These are phyloP conservation scores for Coelogynopora nodosa DNA, from an alignment of 2,888 invertebrate genomes.

Conservation along the genomic window DNA sequence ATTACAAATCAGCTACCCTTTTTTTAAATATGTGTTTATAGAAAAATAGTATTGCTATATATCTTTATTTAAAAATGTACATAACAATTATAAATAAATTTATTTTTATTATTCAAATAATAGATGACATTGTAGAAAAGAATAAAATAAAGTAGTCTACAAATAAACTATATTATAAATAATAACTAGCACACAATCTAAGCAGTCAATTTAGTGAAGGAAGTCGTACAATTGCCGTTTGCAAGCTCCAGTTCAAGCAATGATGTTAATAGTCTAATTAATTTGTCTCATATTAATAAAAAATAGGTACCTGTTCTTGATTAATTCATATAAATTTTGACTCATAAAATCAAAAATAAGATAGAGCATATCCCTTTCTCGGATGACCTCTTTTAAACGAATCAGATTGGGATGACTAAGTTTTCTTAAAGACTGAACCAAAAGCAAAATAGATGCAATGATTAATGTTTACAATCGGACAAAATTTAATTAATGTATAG, in stretches of 20 bases:
- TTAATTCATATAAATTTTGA: slow-evolving; percentile 94
- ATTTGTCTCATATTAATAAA: no score
- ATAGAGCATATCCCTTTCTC: slow-evolving; percentile 94
- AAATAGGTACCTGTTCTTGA: slow-evolving; percentile 75
- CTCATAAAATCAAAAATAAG: slow-evolving; percentile 99
- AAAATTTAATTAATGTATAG: slow-evolving; percentile 37
- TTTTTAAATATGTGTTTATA: no score
- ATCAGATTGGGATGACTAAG: slow-evolving; percentile 95
- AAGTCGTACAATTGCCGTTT: not conserved
- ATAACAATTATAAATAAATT: no score
- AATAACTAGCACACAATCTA: no score
- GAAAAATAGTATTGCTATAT: no score
- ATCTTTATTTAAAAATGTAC: no score
- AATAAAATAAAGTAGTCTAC: no score
- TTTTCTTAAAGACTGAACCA: slow-evolving; percentile 81
- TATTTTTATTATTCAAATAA: no score
- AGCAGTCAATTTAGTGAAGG: not conserved
- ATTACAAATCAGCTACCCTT: no score
- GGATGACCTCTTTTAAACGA: slow-evolving; percentile 91
- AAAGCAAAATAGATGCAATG: not conserved
- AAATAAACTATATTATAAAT: no score
- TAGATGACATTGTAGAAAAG: no score
- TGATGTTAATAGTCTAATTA: no score
- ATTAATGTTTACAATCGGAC: not conserved
- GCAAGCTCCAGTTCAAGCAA: not conserved